Percentiles rank a stretch among this genome's conserved stretches.
Conservation (phyloP, 1,140 invertebrate species). For the Drosophila elegans region DNA sequence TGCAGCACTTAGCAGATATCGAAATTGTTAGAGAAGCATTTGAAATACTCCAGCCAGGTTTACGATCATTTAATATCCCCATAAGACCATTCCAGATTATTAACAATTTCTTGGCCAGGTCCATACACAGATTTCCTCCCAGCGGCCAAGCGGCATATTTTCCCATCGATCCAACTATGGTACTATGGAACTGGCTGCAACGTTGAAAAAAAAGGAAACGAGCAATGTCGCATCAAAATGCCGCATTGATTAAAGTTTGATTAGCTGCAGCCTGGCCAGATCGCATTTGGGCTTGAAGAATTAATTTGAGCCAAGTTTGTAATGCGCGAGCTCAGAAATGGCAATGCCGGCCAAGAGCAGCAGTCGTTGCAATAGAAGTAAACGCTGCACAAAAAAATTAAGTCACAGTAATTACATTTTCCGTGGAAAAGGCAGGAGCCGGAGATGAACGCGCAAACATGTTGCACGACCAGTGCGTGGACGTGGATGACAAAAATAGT, state of each 20-base stretch:
- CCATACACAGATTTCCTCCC: conserved; percentile 42
- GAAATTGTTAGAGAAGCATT: conserved; percentile 17
- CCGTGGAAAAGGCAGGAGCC: conserved; percentile 56
- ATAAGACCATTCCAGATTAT: conserved; percentile 50
- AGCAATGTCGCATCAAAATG: conserved; percentile 71
- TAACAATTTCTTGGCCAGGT: conserved; percentile 32
- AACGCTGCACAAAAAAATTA: conserved; percentile 47
- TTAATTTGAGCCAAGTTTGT: conserved; percentile 70
- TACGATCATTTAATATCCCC: conserved; percentile 25
- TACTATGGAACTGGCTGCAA: conserved; percentile 50
- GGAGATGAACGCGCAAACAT: conserved; percentile 67
- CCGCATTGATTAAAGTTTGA: conserved; percentile 77
- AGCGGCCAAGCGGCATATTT: conserved; percentile 50
- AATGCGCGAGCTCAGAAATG: conserved; percentile 59
- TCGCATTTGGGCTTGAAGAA: conserved; percentile 71
- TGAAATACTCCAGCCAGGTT: conserved; percentile 12
- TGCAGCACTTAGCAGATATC: conserved; percentile 37
- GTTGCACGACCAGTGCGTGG: conserved; percentile 66
- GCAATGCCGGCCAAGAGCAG: conserved; percentile 26
- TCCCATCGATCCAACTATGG: conserved; percentile 63
- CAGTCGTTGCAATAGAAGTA: conserved; percentile 52
- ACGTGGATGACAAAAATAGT: conserved; percentile 60
- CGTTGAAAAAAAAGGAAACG: conserved; percentile 10
- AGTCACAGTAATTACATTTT: conserved; percentile 74
- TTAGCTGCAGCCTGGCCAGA: conserved; percentile 58